A percentile compares a stretch with the other conserved stretches of the same genome.
Evolutionary conservation across 2,797 vertebrate species (phyloP).

Genomic region (Discoglossus pictus): DNA sequence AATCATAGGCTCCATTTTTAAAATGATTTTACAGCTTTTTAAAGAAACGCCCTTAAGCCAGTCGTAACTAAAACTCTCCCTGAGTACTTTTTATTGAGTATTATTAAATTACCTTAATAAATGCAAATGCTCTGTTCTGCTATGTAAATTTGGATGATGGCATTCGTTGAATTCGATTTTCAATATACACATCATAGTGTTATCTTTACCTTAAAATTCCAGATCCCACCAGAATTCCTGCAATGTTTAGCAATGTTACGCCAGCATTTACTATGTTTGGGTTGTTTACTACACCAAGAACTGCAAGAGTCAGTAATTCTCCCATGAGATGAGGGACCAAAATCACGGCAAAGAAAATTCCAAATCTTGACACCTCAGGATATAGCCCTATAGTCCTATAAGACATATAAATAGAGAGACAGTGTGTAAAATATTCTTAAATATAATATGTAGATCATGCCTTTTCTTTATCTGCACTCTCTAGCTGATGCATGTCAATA

Average conservation of each 20-base stretch:
- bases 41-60: no score
- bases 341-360: constrained; percentile 84
- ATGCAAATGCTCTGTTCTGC: no score
- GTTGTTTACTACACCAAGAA: constrained; percentile 87
- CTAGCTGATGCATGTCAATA: no score
- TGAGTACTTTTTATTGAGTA: no score
- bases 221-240: constrained; percentile 85
- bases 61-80: no score
- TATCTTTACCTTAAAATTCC: constrained; percentile 91
- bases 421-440: not conserved
- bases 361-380: constrained; percentile 81
- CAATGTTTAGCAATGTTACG: constrained; percentile 83
- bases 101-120: no score
- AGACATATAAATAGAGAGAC: not conserved
- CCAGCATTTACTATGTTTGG: constrained; percentile 87
- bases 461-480: no score
- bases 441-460: not conserved
- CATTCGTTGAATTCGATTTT: no score
- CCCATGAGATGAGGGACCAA: constrained; percentile 85
- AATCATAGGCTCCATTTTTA: no score
- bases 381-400: constrained; percentile 84
- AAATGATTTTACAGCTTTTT: no score
- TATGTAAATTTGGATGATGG: no score
- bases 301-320: constrained; percentile 80
- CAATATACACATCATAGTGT: no score